Percentiles rank a stretch among this genome's conserved stretches.
These are phyloP conservation scores for Macrobrachium rosenbergii DNA, from an alignment of 1,140 invertebrate species.

Conservation along the genomic window DNA sequence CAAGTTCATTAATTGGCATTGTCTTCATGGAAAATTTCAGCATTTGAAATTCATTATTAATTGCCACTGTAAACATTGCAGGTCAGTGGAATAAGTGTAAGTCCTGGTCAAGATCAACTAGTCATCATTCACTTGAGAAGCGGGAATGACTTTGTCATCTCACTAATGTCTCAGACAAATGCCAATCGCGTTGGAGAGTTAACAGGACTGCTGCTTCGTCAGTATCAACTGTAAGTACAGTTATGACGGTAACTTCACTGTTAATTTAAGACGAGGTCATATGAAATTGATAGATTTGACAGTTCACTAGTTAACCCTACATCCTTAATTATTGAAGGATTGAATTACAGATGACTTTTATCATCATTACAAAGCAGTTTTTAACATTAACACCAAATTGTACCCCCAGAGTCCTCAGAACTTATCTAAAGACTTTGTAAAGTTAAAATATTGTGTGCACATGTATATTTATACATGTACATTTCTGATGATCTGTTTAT, in stretches of 20 bases:
- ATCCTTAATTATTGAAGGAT: neutral
- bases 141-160: constrained; percentile 92
- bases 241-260: neutral
- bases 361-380: no score
- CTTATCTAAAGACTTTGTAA: no score
- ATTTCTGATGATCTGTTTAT: neutral
- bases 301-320: neutral
- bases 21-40: no score
- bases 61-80: constrained; percentile 67
- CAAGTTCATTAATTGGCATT: no score
- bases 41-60: neutral
- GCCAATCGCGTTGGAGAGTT: constrained; percentile 83
- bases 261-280: neutral
- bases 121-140: constrained; percentile 89
- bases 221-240: constrained; percentile 70
- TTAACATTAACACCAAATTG: no score
- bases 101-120: constrained; percentile 85
- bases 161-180: constrained; percentile 74
- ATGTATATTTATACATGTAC: no score
- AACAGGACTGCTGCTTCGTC: constrained; percentile 80
- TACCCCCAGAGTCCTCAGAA: no score
- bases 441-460: no score
- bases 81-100: constrained; percentile 85
- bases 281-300: neutral
- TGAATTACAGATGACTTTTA: no score